Evolutionary conservation across 2,113 vertebrate genomes (phyloP), one percentile per base, ranked within the genome.

Genomic region (Odocoileus hemionus): DNA sequence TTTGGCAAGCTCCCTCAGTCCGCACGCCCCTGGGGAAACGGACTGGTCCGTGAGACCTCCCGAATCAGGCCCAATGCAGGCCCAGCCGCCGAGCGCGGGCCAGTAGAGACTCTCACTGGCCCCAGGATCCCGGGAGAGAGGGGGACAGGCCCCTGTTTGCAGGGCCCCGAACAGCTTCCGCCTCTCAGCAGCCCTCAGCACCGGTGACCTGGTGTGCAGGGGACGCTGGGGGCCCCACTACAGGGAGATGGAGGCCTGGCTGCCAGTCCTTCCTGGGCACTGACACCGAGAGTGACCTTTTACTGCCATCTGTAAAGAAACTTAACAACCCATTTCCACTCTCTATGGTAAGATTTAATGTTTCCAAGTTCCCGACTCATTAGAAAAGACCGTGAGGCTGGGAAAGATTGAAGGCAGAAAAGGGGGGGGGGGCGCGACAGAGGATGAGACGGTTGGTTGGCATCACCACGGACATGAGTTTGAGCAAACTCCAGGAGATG

Each of bases 81-180:
- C 74, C 82, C 45, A 0, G 26, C 2, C 6, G 25, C 3, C 0
- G 0, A 50, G 21, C 3, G 3, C 7, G 5, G 13, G 47, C 17
- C 80, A 25, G 52, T 1, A 74, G 19, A 50, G 3, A 25, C n/a
- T 2, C 25, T 33, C 52, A 30, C 12, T 7, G 50, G 28, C 26
- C 11, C 36, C 43, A 33, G 74, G 90, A 7, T 9, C 74, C 19
- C 6, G 0, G 28, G 36, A 39, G 43, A 25, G 39, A 36, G 26
- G 12, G 30, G 23, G 30, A 10, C 36, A 43, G 21, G 36, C 21
- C 70, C 70, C 25, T 25, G 70, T 39, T 21, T 43, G 70, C 70
- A 76, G 36, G 43, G 39, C 23, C 39, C 36, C 36, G 26, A 17
- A 28, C 39, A 67, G 54, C 17, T 14, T 23, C 70, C 14, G 15